Evolutionary conservation across 2,113 vertebrate species (phyloP).

Genomic region (Muscicapa adusta): DNA sequence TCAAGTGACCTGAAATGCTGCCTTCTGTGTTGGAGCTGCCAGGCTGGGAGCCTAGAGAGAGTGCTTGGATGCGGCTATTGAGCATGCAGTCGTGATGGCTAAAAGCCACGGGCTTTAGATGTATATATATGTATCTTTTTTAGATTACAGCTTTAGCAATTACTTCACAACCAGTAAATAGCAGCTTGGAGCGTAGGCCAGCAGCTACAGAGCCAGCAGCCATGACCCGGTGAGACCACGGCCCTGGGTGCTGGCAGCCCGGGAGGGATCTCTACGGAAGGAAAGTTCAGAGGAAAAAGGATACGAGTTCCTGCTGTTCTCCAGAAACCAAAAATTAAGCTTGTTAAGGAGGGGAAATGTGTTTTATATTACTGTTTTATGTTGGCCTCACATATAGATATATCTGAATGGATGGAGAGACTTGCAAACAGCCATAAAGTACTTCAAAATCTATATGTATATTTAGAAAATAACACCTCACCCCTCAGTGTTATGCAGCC

Average conservation of each 20-base stretch:
- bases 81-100: background rate
- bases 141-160: background rate
- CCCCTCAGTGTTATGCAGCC: background rate
- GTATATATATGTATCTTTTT: background rate
- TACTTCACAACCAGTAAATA: background rate
- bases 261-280: background rate
- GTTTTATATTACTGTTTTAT: background rate
- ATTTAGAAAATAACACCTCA: slow-evolving; percentile 19
- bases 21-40: background rate
- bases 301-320: background rate
- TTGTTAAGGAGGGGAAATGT: background rate
- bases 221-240: background rate
- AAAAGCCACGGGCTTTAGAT: background rate
- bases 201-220: background rate
- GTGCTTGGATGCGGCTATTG: background rate
- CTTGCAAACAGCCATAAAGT: background rate
- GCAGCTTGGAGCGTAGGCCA: background rate
- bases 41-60: background rate
- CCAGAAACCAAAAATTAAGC: background rate
- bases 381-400: background rate
- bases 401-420: background rate
- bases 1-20: slow-evolving; percentile 57
- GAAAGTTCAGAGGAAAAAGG: background rate
- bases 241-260: background rate
- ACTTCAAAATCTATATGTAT: background rate